Percentiles rank a stretch among this genome's conserved stretches.
These are phyloP conservation scores for Conus canariensis DNA, from an alignment of 2,888 invertebrate genomes.

Conservation along the genomic window DNA sequence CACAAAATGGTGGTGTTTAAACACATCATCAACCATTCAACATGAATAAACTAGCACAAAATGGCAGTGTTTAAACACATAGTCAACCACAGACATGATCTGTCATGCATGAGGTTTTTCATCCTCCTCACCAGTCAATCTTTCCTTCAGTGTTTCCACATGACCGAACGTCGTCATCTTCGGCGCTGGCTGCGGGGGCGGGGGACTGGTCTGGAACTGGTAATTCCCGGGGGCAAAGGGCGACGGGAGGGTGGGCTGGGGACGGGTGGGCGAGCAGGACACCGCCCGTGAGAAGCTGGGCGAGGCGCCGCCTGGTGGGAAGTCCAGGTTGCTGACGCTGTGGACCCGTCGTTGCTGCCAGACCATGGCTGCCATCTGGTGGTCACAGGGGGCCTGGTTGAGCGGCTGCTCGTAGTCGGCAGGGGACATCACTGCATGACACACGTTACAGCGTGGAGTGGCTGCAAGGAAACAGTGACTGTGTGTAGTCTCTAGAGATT, in stretches of 20 bases:
- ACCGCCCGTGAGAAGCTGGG: conserved; percentile 46
- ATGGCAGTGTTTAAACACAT: too few species aligned
- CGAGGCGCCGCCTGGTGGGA: conserved; percentile 62
- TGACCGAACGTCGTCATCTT: conserved; percentile 48
- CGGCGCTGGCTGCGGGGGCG: conserved; percentile 12
- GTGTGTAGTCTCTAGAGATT: too few species aligned
- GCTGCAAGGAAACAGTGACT: background rate
- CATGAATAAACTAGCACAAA: too few species aligned
- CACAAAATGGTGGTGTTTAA: too few species aligned
- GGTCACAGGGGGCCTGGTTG: conserved; percentile 42
- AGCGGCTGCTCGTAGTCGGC: conserved; percentile 44
- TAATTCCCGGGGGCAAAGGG: background rate
- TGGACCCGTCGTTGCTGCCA: conserved; percentile 68
- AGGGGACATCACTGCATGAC: conserved; percentile 27
- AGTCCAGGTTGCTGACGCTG: conserved; percentile 72
- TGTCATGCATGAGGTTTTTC: too few species aligned
- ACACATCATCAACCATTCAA: too few species aligned
- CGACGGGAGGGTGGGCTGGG: background rate
- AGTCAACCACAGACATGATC: too few species aligned
- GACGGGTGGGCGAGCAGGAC: conserved; percentile 52
- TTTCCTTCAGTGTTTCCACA: conserved; percentile 52
- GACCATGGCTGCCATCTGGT: conserved; percentile 54
- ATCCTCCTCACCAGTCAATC: conserved; percentile 42
- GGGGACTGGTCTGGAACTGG: conserved; percentile 19
- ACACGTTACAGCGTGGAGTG: conserved; percentile 42